Base-by-base conservation (phyloP, 1,140 invertebrate species). In the Drosophila serrata region DNA sequence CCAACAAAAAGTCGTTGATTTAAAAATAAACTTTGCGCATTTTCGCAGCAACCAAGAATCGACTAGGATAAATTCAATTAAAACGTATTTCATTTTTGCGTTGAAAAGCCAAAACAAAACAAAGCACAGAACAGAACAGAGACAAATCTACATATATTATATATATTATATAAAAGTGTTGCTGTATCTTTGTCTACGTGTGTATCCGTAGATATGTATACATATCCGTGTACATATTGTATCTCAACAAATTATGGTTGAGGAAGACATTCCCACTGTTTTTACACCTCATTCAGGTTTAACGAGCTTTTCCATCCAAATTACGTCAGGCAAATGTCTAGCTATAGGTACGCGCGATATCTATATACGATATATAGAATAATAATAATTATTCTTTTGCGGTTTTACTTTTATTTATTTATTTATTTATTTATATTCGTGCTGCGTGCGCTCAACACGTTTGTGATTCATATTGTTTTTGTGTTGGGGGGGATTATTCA, bases 61-160 rank as follows among this genome's bases (percentile, higher is more conserved):
- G 75, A 65, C 75, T 78, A 74, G 53, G 69, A 75, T 88, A 87
- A 60, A 87, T 87, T 79, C 84, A 87, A 87, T 88, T 87, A 84
- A 88, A 87, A 75, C 80, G 82, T 84, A 87, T 87, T 87, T 88
- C 65, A 86, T 86, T 81, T 67, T 69, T 86, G 82, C 78, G 81
- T 85, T 77, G 48, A 70, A 75, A 57, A 62, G 51, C 43, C 57
- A 77, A 62, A 53, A 53, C 75, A 69, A 86, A 75, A 63, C 70
- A 78, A 79, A 80, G 55, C 70, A 45, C 45, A 59, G 49, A 51
- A 45, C 45, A 59, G 49, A 51, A 69, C 48, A 51, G 31, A 62
- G 46, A 43, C 78, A 45, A 63, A 35, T n/a, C 45, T 22, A 24
- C 19, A 75, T 19, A 55, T 19, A 24, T 31, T 11, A 9, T 42